Evolutionary conservation across 1,140 invertebrate species (phyloP), one percentile per base, ranked within the genome.

Genomic region (Sycophaga agraensis): DNA sequence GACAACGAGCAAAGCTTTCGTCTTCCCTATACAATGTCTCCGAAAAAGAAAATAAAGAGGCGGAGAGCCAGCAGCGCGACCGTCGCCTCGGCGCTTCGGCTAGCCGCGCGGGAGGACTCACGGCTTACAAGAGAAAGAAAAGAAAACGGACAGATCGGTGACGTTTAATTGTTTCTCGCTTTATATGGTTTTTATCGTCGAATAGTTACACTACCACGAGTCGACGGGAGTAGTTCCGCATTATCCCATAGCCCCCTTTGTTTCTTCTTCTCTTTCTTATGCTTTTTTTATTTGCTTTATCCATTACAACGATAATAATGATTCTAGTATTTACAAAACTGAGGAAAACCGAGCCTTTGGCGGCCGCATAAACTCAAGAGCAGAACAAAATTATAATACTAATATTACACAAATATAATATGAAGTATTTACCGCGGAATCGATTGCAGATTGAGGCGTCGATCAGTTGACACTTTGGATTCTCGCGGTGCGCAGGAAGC

Each of bases 331-430:
- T 59, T 72, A 72, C 70, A 72, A 42, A 74, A 71, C 53, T 68
- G 67, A 68, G 64, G 59, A 69, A 48, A 68, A 69, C 64, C 69
- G 64, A 57, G 59, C n/a, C n/a, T 59, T 42, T 21, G 26, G 37
- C 57, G 63, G 62, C 59, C 68, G 59, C 60, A 66, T 65, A 70
- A 70, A 68, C 62, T 70, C 67, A 68, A 68, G 11, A 66, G 69
- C 59, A 68, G 66, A 70, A 71, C 66, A 71, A 72, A 68, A 73
- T 66, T 53, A 53, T 72, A 71, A 70, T 73, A 71, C 67, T 75
- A 72, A 67, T 73, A 73, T 75, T 75, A 72, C 70, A 75, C 70
- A 75, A 73, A 69, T 70, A 70, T 69, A 70, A 71, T 71, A 71
- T 67, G 66, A 68, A 68, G 16, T 63, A 66, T 68, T 64, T 60